Percentiles rank a stretch among this genome's conserved stretches.
Evolutionary conservation across 2,888 invertebrate genomes (phyloP).

Genomic region (Tipula vernalis): DNA sequence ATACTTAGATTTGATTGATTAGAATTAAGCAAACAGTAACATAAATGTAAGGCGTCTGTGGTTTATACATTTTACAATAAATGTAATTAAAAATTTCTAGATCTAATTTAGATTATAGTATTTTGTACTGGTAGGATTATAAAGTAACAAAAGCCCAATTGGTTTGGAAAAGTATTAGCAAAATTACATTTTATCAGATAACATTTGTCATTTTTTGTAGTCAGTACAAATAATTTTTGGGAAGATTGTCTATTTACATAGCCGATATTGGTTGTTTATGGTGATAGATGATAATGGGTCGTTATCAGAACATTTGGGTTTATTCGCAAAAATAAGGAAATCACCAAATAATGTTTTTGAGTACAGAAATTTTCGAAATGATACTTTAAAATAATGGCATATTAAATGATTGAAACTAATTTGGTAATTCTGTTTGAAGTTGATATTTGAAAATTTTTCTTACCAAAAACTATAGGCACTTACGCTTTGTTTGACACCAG

Average conservation of each 20-base stretch:
- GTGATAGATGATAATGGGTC: no score
- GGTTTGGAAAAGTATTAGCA: neutral
- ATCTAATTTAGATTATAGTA: neutral
- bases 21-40: neutral
- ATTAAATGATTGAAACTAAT: no score
- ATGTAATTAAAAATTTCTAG: neutral
- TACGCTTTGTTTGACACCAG: no score
- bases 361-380: neutral
- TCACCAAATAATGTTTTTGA: neutral
- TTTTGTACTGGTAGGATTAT: neutral
- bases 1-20: neutral
- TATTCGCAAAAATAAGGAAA: neutral
- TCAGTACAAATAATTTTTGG: neutral
- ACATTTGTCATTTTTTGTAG: no score
- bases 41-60: neutral
- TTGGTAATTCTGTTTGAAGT: no score
- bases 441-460: no score
- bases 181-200: neutral
- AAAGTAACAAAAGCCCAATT: neutral
- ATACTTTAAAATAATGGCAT: no score
- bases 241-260: neutral
- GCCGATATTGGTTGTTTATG: neutral
- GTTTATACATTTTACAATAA: neutral
- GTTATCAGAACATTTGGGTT: no score
- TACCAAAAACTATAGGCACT: no score